phyloP scores from a whole-genome alignment of 2,113 vertebrate species.

The Amia ocellicauda region DNA sequence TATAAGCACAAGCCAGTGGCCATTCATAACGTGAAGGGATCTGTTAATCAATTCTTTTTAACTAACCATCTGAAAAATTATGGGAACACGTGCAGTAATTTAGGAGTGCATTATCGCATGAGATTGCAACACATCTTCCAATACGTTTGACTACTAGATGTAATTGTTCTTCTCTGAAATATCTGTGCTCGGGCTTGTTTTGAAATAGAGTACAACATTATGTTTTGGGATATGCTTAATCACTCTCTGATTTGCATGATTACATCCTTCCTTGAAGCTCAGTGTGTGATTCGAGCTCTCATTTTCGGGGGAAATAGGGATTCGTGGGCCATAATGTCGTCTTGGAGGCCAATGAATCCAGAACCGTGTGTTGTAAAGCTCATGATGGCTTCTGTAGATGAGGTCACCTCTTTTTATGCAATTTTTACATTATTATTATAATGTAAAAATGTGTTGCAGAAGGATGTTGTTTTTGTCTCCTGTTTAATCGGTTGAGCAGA shows the following conservation, averaged over 20 bases:
- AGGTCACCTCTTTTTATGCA: too few relatives aligned
- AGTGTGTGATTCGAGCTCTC: background rate
- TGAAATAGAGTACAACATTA: background rate
- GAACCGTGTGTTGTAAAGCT: too few relatives aligned
- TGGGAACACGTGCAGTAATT: conserved; percentile 13
- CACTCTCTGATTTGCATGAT: conserved; percentile 2
- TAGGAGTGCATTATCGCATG: conserved; percentile 1
- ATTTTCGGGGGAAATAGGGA: background rate
- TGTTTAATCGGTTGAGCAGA: too few relatives aligned
- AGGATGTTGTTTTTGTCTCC: too few relatives aligned
- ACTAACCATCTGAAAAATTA: conserved; percentile 7
- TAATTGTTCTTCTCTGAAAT: conserved; percentile 5
- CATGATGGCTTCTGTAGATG: too few relatives aligned
- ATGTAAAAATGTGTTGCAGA: too few relatives aligned
- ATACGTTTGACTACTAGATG: conserved; percentile 3
- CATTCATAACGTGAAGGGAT: conserved; percentile 12
- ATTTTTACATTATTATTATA: too few relatives aligned
- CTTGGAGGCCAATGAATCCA: too few relatives aligned
- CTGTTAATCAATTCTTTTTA: conserved; percentile 17
- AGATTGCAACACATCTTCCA: conserved; percentile 6
- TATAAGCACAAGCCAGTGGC: conserved; percentile 9
- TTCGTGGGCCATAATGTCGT: too few relatives aligned
- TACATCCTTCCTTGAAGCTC: background rate
- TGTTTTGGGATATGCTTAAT: background rate
- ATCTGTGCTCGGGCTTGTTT: background rate